These are phyloP conservation scores for Danionella dracula DNA, from an alignment of 2,797 vertebrate species.

Conservation along the genomic window DNA sequence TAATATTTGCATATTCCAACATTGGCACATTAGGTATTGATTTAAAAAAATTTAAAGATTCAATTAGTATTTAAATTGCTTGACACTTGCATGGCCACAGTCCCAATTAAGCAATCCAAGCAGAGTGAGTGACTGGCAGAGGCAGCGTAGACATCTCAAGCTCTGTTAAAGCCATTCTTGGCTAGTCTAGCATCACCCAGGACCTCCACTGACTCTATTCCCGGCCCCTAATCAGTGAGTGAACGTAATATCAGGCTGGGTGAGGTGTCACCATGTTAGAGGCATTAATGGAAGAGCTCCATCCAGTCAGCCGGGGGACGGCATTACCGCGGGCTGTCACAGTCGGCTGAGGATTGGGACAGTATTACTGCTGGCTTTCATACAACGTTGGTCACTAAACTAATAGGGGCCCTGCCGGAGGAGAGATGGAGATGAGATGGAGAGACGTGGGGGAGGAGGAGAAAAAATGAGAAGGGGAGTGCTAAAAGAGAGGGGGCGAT, in stretches of 20 bases:
- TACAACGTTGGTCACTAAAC: constrained; percentile 72
- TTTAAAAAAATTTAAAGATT: no score
- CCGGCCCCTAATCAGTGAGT: constrained; percentile 70
- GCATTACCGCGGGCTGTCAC: constrained; percentile 77
- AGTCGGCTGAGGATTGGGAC: constrained; percentile 71
- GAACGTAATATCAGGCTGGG: constrained; percentile 83
- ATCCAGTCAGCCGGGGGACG: constrained; percentile 78
- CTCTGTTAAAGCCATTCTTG: constrained; percentile 28
- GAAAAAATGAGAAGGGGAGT: constrained; percentile 52
- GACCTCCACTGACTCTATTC: constrained; percentile 76
- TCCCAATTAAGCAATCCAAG: constrained; percentile 36
- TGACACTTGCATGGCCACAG: not conserved
- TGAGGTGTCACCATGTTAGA: constrained; percentile 88
- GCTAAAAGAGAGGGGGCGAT: constrained; percentile 38
- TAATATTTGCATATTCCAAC: no score
- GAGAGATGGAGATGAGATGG: constrained; percentile 51
- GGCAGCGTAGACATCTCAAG: constrained; percentile 15
- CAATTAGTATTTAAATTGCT: not conserved
- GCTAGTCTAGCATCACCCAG: constrained; percentile 65
- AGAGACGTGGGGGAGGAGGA: constrained; percentile 55
- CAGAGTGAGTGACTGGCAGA: constrained; percentile 18
- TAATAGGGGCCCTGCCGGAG: constrained; percentile 72
- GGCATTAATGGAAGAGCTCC: constrained; percentile 87
- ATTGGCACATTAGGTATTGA: no score
- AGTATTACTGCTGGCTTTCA: constrained; percentile 50